Evolutionary conservation across 1,140 invertebrate genomes (phyloP).

Genomic region (Zaprionus nigranus): DNA sequence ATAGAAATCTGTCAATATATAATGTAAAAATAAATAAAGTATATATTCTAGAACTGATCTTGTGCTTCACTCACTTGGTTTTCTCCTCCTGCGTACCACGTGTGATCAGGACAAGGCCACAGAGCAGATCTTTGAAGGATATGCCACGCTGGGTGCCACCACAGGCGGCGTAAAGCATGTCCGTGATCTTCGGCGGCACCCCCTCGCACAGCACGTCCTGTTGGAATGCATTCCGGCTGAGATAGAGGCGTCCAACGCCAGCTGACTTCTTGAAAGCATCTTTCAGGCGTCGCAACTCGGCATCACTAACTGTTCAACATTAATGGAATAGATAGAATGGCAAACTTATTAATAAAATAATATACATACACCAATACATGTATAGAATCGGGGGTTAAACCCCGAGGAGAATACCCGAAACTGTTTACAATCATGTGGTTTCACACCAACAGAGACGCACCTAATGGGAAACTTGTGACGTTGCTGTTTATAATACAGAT

Average conservation of each 20-base stretch:
- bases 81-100: conserved; percentile 93
- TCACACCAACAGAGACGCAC: conserved; percentile 2
- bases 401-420: conserved; percentile 11
- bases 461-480: conserved; percentile 26
- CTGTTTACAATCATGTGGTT: conserved; percentile 26
- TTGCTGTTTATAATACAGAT: conserved; percentile 5
- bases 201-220: conserved; percentile 93
- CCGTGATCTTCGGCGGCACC: conserved; percentile 91
- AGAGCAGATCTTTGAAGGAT: conserved; percentile 91
- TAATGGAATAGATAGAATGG: not conserved
- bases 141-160: conserved; percentile 93
- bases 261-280: conserved; percentile 94
- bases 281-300: conserved; percentile 91
- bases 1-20: conserved; percentile 88
- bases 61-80: conserved; percentile 90
- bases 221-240: conserved; percentile 90
- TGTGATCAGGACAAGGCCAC: conserved; percentile 93
- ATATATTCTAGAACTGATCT: not conserved
- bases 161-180: conserved; percentile 92
- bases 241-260: conserved; percentile 88
- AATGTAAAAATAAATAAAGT: not conserved
- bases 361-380: conserved; percentile 4
- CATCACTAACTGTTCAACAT: conserved; percentile 89
- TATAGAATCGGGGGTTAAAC: conserved; percentile 10
- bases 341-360: not conserved